Base-by-base conservation (phyloP, 2,888 invertebrate genomes). In the Laspeyria flexula region DNA sequence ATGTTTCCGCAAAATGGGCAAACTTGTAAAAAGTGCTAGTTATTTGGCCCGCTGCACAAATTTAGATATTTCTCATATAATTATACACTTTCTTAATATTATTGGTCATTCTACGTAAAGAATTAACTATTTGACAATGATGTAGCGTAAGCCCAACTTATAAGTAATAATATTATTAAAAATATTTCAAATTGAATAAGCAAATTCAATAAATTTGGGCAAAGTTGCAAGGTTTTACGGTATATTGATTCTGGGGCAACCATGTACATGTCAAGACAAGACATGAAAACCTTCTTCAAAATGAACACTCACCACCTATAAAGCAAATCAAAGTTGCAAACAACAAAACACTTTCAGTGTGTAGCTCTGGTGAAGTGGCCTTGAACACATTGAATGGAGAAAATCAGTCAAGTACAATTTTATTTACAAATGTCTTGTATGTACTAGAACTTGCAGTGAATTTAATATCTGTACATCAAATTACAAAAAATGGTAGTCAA, bases 181-280 rank as follows among this genome's bases (percentile, higher is more conserved):
- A 18, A 18, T 18, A 18, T 18, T 18, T 18, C 18, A 18, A 38
- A 38, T n/a, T 16, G 38, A 18, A 18, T 18, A 18, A 18, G 18
- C 18, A 18, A 18, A 18, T 18, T 18, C 18, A 18, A 18, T 18
- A 18, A 18, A 18, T 18, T 18, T 18, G 18, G 18, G 18, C 18
- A 18, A 18, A 18, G 18, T 30, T 30, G n/a, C 30, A 12, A 12
- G 12, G 12, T 10, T 11, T 30, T 12, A 10, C 60, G 56, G 52
- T 62, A 52, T 38, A 29, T 65, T 1, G 60, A 65, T 30, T 65
- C 60, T 0, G 65, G 60, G 0, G 49, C 49, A 7, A 33, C 49
- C 1, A n/a, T 30, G 47, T 58, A 43, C 31, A 55, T 42, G 49
- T 44, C 46, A 16, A 65, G 49, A 47, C 46, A 16, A 65, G 21